Conservation (phyloP, 1,140 invertebrate species). For the Temnothorax nylanderi region DNA sequence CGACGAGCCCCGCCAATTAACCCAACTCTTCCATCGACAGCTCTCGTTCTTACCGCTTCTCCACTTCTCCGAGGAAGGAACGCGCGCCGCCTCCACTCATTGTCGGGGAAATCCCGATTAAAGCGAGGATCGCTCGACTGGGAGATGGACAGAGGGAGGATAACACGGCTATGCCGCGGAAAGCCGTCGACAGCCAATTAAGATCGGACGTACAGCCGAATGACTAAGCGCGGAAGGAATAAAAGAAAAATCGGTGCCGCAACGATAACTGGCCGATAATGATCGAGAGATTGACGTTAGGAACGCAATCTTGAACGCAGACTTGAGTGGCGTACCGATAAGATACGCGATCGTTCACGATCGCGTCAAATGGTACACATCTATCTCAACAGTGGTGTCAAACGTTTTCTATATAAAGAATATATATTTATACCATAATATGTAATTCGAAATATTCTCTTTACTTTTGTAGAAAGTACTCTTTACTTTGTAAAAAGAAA, state of each 20-base stretch:
- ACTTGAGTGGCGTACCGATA: neutral
- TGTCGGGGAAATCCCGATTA: constrained; percentile 26
- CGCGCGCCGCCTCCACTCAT: constrained; percentile 30
- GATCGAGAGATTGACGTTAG: neutral
- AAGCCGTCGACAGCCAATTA: constrained; percentile 54
- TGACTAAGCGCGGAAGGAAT: constrained; percentile 34
- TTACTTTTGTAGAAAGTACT: neutral
- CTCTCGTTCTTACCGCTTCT: constrained; percentile 45
- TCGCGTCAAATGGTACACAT: neutral
- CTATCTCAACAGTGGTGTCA: neutral
- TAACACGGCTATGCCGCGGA: constrained; percentile 23
- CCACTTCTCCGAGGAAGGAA: neutral
- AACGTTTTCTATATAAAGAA: neutral
- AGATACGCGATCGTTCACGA: neutral
- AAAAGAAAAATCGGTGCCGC: constrained; percentile 24
- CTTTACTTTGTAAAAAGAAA: neutral
- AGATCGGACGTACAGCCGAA: constrained; percentile 30
- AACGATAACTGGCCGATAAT: constrained; percentile 29
- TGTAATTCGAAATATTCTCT: neutral
- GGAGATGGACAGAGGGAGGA: constrained; percentile 26
- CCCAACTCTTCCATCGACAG: constrained; percentile 55
- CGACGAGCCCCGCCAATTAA: constrained; percentile 45
- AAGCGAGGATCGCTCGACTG: constrained; percentile 10
- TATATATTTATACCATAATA: neutral
- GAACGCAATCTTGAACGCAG: neutral